These are phyloP conservation scores for Lymantria dispar DNA, from an alignment of 2,888 invertebrate species.

Conservation along the genomic window DNA sequence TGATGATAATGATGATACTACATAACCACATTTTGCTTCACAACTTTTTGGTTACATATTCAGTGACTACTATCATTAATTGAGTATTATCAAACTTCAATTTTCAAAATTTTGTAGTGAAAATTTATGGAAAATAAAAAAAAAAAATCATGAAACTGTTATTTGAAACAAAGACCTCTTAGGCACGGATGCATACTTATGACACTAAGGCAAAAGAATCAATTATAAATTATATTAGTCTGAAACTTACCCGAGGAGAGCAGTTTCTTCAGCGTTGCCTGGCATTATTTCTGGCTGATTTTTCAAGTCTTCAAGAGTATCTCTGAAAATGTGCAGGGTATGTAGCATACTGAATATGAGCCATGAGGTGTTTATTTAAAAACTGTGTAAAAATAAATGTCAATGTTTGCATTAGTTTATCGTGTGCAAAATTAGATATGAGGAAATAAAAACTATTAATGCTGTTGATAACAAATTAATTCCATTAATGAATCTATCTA, in stretches of 20 bases:
- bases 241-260: constrained; percentile 91
- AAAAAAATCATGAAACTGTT: background rate
- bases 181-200: too few species aligned
- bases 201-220: too few species aligned
- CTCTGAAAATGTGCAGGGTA: constrained; percentile 63
- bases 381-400: background rate
- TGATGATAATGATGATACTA: too few species aligned
- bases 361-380: constrained; percentile 34
- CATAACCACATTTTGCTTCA: too few species aligned
- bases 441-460: background rate
- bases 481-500: too few species aligned
- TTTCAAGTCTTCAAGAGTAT: constrained; percentile 22
- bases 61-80: too few species aligned
- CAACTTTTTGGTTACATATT: too few species aligned
- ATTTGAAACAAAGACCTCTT: background rate
- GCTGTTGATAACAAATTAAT: too few species aligned
- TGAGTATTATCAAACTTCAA: too few species aligned
- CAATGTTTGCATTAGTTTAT: background rate
- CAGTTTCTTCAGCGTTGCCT: constrained; percentile 91
- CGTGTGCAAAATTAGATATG: background rate
- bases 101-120: too few species aligned
- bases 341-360: constrained; percentile 48
- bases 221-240: background rate
- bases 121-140: too few species aligned
- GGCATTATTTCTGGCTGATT: constrained; percentile 84